These are phyloP conservation scores for Automeris io DNA, from an alignment of 2,888 invertebrate species.

Conservation along the genomic window DNA sequence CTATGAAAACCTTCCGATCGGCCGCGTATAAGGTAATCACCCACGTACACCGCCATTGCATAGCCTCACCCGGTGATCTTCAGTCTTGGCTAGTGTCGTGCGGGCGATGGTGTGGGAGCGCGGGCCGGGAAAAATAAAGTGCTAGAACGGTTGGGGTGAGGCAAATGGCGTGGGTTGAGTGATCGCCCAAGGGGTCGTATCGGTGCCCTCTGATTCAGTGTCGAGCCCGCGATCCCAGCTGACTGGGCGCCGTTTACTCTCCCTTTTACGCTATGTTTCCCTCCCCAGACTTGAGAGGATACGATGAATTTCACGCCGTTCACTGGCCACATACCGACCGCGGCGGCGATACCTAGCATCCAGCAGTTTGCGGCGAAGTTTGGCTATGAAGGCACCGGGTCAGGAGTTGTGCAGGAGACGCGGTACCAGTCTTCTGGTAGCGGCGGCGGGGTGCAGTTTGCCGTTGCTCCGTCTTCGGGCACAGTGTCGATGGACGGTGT, in stretches of 20 bases:
- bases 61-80: constrained; percentile 14
- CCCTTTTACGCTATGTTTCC: constrained; percentile 26
- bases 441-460: constrained; percentile 53
- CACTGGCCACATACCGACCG: constrained; percentile 86
- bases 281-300: constrained; percentile 33
- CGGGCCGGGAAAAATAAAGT: constrained; percentile 74
- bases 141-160: constrained; percentile 70
- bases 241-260: constrained; percentile 27
- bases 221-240: constrained; percentile 36
- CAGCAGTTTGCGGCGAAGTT: constrained; percentile 90
- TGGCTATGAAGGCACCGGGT: constrained; percentile 62
- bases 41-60: constrained; percentile 19
- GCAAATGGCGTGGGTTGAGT: constrained; percentile 74
- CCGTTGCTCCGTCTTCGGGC: constrained; percentile 41
- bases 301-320: constrained; percentile 92
- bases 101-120: constrained; percentile 63
- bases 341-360: constrained; percentile 85
- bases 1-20: constrained; percentile 44
- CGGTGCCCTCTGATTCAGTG: constrained; percentile 50
- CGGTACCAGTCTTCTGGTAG: constrained; percentile 48
- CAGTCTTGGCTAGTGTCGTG: constrained; percentile 21
- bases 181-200: constrained; percentile 62
- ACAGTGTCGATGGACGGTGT: constrained; percentile 63
- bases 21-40: constrained; percentile 49
- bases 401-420: constrained; percentile 55